Conservation (phyloP, 2,113 vertebrate species). For the Phrynocephalus versicolor region DNA sequence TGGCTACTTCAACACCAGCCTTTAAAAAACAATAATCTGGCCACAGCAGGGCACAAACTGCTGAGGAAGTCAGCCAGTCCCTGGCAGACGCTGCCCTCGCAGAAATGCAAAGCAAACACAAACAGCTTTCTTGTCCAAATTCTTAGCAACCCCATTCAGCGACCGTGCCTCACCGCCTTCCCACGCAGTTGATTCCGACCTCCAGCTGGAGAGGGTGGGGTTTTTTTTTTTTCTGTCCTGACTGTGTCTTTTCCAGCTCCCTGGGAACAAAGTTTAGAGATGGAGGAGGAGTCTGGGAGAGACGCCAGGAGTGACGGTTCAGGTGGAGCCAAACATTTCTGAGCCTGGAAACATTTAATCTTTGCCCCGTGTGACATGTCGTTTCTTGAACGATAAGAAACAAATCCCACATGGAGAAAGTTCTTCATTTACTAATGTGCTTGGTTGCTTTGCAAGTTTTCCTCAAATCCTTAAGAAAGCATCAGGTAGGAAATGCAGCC, state of each 20-base stretch:
- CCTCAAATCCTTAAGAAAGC: too few species aligned
- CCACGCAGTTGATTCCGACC: not conserved
- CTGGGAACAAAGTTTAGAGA: slow-evolving; percentile 3
- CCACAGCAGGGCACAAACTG: not conserved
- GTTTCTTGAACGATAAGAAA: not conserved
- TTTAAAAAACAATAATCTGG: not conserved
- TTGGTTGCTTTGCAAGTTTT: not conserved
- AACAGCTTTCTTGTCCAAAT: not conserved
- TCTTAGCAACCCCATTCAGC: not conserved
- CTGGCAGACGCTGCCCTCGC: too few species aligned
- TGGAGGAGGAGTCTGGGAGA: not conserved
- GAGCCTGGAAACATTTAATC: not conserved
- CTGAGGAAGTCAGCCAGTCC: too few species aligned
- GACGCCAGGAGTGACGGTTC: not conserved
- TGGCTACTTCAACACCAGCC: not conserved
- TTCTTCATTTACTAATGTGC: not conserved
- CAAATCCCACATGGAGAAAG: accelerated
- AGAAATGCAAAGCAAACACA: too few species aligned
- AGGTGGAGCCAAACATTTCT: not conserved
- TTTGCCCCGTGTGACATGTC: too few species aligned
- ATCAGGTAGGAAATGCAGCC: too few species aligned
- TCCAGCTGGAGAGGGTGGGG: not conserved
- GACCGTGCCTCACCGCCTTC: not conserved
- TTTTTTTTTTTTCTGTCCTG: not conserved
- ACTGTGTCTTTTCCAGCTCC: not conserved